Evolutionary conservation across 1,140 invertebrate genomes (phyloP), one percentile per base, ranked within the genome.

Genomic region (Heliconius eleuchia): DNA sequence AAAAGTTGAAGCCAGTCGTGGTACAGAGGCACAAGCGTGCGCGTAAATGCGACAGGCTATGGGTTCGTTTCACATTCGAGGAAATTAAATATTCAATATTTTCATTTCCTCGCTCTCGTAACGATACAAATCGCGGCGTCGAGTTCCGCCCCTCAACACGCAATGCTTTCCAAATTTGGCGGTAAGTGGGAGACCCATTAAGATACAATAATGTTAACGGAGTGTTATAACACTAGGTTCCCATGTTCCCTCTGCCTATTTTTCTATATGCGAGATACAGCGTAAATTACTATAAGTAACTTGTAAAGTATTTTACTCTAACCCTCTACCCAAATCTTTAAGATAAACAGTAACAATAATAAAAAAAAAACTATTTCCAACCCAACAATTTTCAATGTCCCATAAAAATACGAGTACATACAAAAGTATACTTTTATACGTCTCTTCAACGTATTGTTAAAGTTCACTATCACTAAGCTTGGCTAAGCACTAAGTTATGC

Each of bases 401-500:
- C 11, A 66, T 66, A 66, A 30, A 66, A 66, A 66, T 30, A 23
- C 23, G 23, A 23, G 23, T 23, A 30, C 27, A 52, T 19, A 27
- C 60, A 66, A 66, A 13, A 27, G 13, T n/a, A 39, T 72, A 72
- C 16, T 52, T 19, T 52, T 52, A 19, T 52, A 8, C 50, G 18
- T 71, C 23, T 34, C 70, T 72, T 39, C 37, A 42, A 72, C 23
- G 71, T n/a, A 72, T 39, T 72, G 71, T 72, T 72, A 42, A 42
- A 72, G 34, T 72, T 72, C 71, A 76, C 75, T 66, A 27, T 42
- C 71, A 76, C 75, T 66, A 42, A 50, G 55, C 52, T 75, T 27
- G 71, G 55, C 70, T 66, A 57, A 57, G 55, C 73, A 74, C 46
- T 74, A 80, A 80, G 79, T 80, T 80, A 80, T 80, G 75, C 79